Conservation (phyloP, 1,140 invertebrate species). For the Dolichoris vasculosae region DNA sequence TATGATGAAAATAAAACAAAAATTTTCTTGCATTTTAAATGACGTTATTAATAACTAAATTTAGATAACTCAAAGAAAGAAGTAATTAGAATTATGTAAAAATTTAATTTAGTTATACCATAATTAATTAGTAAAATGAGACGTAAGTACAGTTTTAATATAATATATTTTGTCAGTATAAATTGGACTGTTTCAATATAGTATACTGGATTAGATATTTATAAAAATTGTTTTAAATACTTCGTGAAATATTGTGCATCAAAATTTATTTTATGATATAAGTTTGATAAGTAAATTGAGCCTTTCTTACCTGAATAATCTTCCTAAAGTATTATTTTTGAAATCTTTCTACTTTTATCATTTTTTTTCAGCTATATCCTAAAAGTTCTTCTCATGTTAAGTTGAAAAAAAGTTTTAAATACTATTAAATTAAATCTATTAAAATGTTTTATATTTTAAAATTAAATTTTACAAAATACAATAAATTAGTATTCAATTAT, state of each 20-base stretch:
- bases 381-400: not conserved
- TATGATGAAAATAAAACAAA: not conserved
- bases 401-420: too few species aligned
- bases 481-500: too few species aligned
- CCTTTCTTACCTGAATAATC: not conserved
- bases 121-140: not conserved
- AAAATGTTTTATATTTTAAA: too few species aligned
- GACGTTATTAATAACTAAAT: not conserved
- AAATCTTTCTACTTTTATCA: constrained; percentile 16
- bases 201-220: not conserved
- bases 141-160: not conserved
- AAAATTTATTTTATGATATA: constrained; percentile 37
- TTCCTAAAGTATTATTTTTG: not conserved
- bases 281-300: not conserved
- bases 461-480: too few species aligned
- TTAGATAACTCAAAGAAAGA: not conserved
- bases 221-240: constrained; percentile 26
- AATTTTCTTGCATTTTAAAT: not conserved
- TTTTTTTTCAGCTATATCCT: too few species aligned
- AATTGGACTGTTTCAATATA: not conserved
- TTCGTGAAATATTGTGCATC: constrained; percentile 3
- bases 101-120: not conserved
- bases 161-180: not conserved
- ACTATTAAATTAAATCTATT: too few species aligned
- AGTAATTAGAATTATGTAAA: not conserved